phyloP scores from a whole-genome alignment of 2,113 vertebrate species.

The Sitta europaea region DNA sequence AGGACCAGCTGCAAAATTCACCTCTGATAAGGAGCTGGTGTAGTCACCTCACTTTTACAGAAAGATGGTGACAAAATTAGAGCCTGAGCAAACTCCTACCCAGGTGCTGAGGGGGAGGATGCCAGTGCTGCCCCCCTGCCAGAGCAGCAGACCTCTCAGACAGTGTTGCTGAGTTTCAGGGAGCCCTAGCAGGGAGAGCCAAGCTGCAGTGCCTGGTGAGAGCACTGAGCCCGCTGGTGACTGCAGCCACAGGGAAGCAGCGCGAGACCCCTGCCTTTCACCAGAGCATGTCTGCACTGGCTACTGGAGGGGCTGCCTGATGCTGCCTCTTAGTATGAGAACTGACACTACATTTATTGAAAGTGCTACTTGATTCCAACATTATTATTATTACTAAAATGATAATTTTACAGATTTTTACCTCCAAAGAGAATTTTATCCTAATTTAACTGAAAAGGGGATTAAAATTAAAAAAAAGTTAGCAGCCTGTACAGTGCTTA shows the following conservation, averaged over 20 bases:
- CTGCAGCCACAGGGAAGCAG: background rate
- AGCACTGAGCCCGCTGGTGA: background rate
- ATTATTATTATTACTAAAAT: background rate
- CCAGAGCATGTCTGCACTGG: background rate
- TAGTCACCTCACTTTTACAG: background rate
- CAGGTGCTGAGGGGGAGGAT: background rate
- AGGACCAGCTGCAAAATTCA: background rate
- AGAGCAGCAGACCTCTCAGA: background rate
- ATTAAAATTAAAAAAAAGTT: background rate
- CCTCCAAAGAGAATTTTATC: background rate
- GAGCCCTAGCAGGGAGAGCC: rapidly evolving
- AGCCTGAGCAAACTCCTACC: background rate
- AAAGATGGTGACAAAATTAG: background rate
- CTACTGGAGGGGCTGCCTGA: background rate
- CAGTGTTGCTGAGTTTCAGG: background rate
- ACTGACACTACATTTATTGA: background rate
- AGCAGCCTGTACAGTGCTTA: background rate
- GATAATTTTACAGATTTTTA: background rate
- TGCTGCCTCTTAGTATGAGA: background rate
- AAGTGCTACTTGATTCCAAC: background rate
- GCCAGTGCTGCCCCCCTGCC: background rate
- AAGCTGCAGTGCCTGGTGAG: rapidly evolving
- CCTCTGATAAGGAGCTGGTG: background rate
- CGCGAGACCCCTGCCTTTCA: background rate
- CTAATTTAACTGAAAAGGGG: background rate